Percentiles rank a stretch among this genome's conserved stretches.
These are phyloP conservation scores for Pachypanchax playfairii DNA, from an alignment of 2,113 vertebrate genomes.

Conservation along the genomic window DNA sequence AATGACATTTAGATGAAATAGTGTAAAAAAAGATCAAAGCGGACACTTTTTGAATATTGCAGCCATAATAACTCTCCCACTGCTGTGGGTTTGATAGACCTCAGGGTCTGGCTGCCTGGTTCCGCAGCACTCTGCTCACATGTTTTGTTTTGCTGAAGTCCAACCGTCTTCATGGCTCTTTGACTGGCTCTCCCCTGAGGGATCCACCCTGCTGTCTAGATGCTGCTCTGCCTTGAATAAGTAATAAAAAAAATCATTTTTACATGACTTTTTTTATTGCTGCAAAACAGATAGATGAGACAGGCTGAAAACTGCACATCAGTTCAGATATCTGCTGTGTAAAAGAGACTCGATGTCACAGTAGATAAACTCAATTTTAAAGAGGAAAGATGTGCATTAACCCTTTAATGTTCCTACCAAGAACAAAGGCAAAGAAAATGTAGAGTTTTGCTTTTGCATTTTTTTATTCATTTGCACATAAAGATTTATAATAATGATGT, in stretches of 20 bases:
- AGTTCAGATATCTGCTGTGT: slow-evolving; percentile 19
- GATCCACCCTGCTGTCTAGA: slow-evolving; percentile 8
- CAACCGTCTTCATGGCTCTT: slow-evolving; percentile 41
- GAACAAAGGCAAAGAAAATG: no score
- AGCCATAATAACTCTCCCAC: slow-evolving; percentile 58
- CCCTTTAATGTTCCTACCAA: no score
- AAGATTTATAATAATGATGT: no score
- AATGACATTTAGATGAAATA: slow-evolving; percentile 25
- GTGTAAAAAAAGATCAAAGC: slow-evolving; percentile 26
- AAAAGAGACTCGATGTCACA: slow-evolving; percentile 25
- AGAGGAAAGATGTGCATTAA: slow-evolving; percentile 17
- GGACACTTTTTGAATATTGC: slow-evolving; percentile 38
- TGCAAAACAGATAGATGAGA: neutral
- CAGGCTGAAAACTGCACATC: neutral
- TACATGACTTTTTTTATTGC: neutral
- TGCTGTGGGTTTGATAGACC: slow-evolving; percentile 58
- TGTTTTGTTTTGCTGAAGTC: slow-evolving; percentile 45
- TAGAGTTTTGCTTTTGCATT: no score
- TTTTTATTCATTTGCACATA: no score
- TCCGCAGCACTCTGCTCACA: slow-evolving; percentile 23
- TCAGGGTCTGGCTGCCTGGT: slow-evolving; percentile 30
- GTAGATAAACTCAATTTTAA: slow-evolving; percentile 25
- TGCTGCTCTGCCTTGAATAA: slow-evolving; percentile 2
- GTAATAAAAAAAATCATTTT: neutral
- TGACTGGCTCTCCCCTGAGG: slow-evolving; percentile 20